Evolutionary conservation across 2,797 vertebrate genomes (phyloP).

Genomic region (Potorous gilbertii): DNA sequence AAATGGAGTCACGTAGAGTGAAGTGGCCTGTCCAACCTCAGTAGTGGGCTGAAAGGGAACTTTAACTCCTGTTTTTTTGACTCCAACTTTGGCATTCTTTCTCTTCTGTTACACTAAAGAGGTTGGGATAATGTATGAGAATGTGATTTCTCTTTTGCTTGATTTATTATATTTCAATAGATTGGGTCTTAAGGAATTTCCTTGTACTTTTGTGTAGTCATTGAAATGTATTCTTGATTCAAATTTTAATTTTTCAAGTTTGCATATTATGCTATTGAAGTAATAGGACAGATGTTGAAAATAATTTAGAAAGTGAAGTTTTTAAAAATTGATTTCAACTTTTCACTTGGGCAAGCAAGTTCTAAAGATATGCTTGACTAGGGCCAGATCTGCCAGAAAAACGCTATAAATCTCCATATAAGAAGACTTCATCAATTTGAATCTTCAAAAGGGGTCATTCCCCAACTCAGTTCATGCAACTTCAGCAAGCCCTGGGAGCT

Average conservation of each 20-base stretch:
- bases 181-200: background rate
- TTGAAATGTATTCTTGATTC: background rate
- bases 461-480: background rate
- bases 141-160: background rate
- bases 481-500: background rate
- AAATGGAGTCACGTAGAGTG: background rate
- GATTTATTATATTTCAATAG: background rate
- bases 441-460: background rate
- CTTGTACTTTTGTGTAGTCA: background rate
- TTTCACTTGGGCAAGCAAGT: constrained; percentile 15
- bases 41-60: background rate
- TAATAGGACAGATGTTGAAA: constrained; percentile 10
- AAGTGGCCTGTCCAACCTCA: background rate
- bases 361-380: background rate
- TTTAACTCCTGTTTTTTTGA: background rate
- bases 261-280: constrained; percentile 36
- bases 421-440: background rate
- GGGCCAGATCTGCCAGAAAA: background rate
- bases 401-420: background rate
- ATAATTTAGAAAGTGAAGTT: background rate
- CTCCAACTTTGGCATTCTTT: background rate
- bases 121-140: background rate
- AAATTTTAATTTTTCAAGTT: background rate
- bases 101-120: constrained; percentile 28
- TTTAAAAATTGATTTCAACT: background rate